A percentile compares a stretch with the other conserved stretches of the same genome.
Conservation (phyloP, 2,797 vertebrate species). For the Myiothlypis chrysogaster region DNA sequence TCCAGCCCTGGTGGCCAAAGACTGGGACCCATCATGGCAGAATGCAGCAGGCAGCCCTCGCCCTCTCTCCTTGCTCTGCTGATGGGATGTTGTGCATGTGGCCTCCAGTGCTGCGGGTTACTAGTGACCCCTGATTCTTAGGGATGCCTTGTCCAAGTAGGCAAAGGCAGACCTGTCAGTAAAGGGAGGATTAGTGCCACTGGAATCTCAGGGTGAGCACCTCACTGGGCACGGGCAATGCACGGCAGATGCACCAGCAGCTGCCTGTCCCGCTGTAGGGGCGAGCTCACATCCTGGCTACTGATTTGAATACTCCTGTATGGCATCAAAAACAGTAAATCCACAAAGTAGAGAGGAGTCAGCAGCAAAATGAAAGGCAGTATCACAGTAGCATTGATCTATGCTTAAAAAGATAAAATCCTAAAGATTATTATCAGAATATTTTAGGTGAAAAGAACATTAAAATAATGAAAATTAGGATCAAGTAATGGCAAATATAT, state of each 20-base stretch:
- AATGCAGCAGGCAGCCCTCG: neutral
- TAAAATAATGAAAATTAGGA: neutral
- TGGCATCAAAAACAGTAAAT: neutral
- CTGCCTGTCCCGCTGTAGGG: rapidly evolving
- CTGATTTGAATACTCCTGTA: neutral
- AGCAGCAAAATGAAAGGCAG: neutral
- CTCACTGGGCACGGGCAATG: neutral
- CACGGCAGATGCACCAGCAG: neutral
- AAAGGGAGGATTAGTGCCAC: neutral
- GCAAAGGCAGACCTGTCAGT: neutral
- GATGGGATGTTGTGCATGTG: neutral
- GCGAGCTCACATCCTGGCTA: neutral
- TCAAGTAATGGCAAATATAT: neutral
- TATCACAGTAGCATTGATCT: neutral
- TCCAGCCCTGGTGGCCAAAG: neutral
- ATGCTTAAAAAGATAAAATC: neutral
- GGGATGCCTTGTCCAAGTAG: neutral
- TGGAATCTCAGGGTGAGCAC: neutral
- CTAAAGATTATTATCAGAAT: neutral
- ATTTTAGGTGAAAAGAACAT: neutral
- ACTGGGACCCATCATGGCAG: neutral
- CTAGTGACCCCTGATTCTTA: neutral
- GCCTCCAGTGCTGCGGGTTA: neutral
- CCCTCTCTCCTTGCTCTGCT: neutral
- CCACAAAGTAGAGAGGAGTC: neutral